Evolutionary conservation across 2,797 vertebrate species (phyloP).

Genomic region (Microhierax caerulescens): DNA sequence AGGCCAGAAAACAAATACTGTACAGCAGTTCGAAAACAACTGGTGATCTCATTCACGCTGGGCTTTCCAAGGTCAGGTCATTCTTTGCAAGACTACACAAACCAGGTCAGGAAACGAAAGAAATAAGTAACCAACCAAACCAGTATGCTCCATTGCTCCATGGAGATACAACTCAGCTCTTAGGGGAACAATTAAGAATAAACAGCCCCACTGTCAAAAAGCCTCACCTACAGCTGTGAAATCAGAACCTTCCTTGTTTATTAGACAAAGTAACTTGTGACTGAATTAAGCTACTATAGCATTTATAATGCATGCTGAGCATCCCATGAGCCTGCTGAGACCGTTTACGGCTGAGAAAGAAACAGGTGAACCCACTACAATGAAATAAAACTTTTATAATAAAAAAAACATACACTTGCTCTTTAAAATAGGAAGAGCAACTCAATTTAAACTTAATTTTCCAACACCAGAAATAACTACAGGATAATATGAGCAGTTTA

Average conservation of each 20-base stretch:
- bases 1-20: background rate
- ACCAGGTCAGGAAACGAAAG: background rate
- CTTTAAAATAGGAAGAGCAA: background rate
- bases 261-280: background rate
- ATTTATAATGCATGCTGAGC: background rate
- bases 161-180: background rate
- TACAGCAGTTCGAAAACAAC: background rate
- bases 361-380: background rate
- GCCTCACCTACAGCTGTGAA: background rate
- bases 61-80: background rate
- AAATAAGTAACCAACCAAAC: background rate
- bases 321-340: background rate
- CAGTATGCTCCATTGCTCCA: background rate
- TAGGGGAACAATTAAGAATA: background rate
- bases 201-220: background rate
- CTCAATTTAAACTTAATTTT: background rate
- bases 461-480: background rate
- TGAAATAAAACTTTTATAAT: background rate
- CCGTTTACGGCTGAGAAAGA: background rate
- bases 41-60: accelerated
- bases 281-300: background rate
- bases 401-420: background rate
- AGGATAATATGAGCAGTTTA: background rate
- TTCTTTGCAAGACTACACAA: background rate
- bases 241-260: background rate